Evolutionary conservation across 2,113 vertebrate genomes (phyloP).

Genomic region (Syrrhaptes paradoxus): DNA sequence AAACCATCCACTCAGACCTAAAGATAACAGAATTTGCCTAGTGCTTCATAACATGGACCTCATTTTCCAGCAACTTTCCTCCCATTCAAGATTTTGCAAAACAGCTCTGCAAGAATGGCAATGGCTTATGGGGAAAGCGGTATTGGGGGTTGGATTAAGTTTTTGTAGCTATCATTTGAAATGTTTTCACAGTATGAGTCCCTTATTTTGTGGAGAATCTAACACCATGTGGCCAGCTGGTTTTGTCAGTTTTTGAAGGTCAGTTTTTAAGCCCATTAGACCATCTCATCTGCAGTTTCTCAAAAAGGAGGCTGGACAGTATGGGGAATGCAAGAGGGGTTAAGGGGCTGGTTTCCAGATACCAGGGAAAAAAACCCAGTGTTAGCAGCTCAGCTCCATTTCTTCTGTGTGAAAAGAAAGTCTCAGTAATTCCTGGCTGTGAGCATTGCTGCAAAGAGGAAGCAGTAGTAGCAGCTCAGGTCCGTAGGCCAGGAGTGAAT

Average conservation of each 20-base stretch:
- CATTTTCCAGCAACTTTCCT: neutral
- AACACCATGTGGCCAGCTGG: neutral
- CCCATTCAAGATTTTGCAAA: neutral
- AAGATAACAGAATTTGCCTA: neutral
- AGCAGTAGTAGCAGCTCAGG: neutral
- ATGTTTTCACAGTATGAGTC: neutral
- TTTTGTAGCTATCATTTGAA: neutral
- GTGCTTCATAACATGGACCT: neutral
- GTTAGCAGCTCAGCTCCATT: neutral
- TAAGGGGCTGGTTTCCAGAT: neutral
- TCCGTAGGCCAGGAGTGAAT: neutral
- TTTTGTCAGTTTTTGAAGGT: neutral
- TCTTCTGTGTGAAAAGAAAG: neutral
- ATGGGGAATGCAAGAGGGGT: neutral
- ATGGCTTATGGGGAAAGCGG: neutral
- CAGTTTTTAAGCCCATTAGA: neutral
- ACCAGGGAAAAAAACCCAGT: too few species aligned
- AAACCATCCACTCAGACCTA: neutral
- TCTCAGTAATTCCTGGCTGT: neutral
- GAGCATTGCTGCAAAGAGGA: neutral
- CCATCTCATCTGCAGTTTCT: neutral
- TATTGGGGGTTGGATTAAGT: neutral
- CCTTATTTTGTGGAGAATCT: neutral
- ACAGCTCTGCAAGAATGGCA: neutral
- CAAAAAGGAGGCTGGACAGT: neutral